These are phyloP conservation scores for Cladopsammia gracilis DNA, from an alignment of 64 coral and sea anemone genomes.

Conservation along the genomic window DNA sequence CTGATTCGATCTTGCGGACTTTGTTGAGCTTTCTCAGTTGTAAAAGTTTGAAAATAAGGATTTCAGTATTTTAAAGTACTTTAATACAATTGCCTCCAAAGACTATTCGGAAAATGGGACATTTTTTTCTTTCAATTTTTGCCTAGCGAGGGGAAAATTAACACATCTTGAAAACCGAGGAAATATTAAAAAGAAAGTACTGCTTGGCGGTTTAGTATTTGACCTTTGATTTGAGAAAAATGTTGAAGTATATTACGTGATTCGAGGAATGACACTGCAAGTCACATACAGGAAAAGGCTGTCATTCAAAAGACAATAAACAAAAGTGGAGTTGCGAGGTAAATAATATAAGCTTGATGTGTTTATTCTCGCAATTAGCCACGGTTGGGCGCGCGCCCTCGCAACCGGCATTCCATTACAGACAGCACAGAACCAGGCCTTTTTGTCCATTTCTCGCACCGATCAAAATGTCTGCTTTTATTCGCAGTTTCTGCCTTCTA, in stretches of 20 bases:
- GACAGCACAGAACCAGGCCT: constrained; percentile 11
- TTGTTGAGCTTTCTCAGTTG: too few relatives aligned
- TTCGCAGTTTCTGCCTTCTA: neutral
- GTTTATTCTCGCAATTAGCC: constrained; percentile 32
- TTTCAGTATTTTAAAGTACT: too few relatives aligned
- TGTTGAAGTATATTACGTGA: neutral
- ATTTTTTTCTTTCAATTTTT: too few relatives aligned
- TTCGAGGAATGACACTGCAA: neutral
- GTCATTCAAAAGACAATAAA: constrained; percentile 43
- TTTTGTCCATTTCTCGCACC: neutral
- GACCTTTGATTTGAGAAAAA: too few relatives aligned
- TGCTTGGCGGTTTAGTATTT: too few relatives aligned
- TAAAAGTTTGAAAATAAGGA: too few relatives aligned
- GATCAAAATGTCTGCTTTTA: neutral
- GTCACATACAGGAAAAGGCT: neutral
- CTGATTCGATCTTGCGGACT: too few relatives aligned
- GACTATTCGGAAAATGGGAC: too few relatives aligned
- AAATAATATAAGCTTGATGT: constrained; percentile 42
- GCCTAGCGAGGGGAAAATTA: too few relatives aligned
- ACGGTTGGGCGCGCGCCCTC: constrained; percentile 32
- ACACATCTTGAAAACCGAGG: too few relatives aligned
- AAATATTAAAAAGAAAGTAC: too few relatives aligned
- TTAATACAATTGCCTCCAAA: too few relatives aligned
- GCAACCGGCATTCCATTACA: constrained; percentile 27
- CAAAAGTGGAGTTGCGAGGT: constrained; percentile 25